Percentiles rank a stretch among this genome's conserved stretches.
These are phyloP conservation scores for Donacobius atricapilla DNA, from an alignment of 2,113 vertebrate species.

Conservation along the genomic window DNA sequence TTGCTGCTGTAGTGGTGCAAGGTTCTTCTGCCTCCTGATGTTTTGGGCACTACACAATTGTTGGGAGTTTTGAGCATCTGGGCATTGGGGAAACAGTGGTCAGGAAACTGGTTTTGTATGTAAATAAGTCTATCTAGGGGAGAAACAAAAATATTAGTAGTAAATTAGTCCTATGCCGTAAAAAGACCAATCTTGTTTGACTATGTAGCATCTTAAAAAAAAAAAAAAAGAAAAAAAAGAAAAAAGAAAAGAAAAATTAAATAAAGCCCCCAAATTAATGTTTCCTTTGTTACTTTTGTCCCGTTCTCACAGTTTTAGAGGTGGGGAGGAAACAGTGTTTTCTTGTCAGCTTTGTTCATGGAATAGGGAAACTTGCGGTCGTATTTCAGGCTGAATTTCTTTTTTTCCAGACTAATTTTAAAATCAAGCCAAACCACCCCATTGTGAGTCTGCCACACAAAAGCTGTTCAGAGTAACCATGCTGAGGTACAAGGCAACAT, in stretches of 20 bases:
- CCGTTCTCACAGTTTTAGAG: slow-evolving; percentile 13
- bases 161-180: slow-evolving; percentile 85
- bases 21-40: slow-evolving; percentile 59
- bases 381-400: not conserved
- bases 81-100: slow-evolving; percentile 77
- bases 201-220: slow-evolving; percentile 96
- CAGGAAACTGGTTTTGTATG: slow-evolving; percentile 82
- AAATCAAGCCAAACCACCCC: not conserved
- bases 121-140: slow-evolving; percentile 79
- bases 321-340: not conserved
- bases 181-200: slow-evolving; percentile 90
- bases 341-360: not conserved
- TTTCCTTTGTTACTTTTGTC: slow-evolving; percentile 72
- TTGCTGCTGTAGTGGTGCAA: slow-evolving; percentile 72
- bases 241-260: slow-evolving; percentile 71
- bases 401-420: not conserved
- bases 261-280: slow-evolving; percentile 80
- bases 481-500: not conserved
- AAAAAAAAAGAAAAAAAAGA: slow-evolving; percentile 71
- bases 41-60: slow-evolving; percentile 67
- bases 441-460: not conserved
- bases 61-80: slow-evolving; percentile 71
- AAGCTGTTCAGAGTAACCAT: not conserved
- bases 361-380: not conserved
- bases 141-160: slow-evolving; percentile 75